Evolutionary conservation across 2,888 invertebrate species (phyloP).

Genomic region (Plusia festucae): DNA sequence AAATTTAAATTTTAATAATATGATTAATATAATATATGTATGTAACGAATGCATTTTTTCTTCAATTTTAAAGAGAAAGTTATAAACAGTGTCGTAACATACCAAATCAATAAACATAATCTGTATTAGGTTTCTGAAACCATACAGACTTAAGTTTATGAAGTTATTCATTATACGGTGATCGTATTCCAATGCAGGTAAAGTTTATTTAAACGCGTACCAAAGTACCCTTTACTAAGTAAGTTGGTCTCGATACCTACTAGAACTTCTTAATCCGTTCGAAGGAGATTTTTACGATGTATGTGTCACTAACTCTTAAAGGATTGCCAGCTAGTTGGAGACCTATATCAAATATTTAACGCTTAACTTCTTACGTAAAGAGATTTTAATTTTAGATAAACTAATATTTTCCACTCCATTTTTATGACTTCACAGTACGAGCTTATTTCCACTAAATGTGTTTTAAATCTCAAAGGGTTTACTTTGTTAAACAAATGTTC

Average conservation of each 20-base stretch:
- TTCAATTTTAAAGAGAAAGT: too few relatives aligned
- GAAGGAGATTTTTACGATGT: slow-evolving; percentile 50
- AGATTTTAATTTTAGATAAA: slow-evolving; percentile 42
- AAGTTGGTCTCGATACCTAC: slow-evolving; percentile 52
- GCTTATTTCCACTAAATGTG: neutral
- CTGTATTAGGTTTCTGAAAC: neutral
- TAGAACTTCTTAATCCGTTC: slow-evolving; percentile 58
- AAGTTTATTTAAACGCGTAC: slow-evolving; percentile 49
- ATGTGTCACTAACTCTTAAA: slow-evolving; percentile 21
- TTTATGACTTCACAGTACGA: neutral
- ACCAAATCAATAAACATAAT: too few relatives aligned
- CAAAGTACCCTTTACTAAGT: slow-evolving; percentile 56
- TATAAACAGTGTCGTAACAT: too few relatives aligned
- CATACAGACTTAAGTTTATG: slow-evolving; percentile 29
- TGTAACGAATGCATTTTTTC: too few relatives aligned
- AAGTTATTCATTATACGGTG: slow-evolving; percentile 45
- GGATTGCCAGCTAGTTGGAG: slow-evolving; percentile 15
- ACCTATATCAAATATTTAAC: slow-evolving; percentile 32
- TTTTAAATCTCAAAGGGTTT: neutral
- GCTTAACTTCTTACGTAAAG: slow-evolving; percentile 13
- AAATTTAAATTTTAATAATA: too few relatives aligned
- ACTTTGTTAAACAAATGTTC: neutral
- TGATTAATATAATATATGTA: too few relatives aligned
- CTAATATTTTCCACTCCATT: slow-evolving; percentile 14
- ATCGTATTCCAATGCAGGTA: slow-evolving; percentile 40